Conservation (phyloP, 2,797 vertebrate species). For the Gymnoscopelus microlampas region DNA sequence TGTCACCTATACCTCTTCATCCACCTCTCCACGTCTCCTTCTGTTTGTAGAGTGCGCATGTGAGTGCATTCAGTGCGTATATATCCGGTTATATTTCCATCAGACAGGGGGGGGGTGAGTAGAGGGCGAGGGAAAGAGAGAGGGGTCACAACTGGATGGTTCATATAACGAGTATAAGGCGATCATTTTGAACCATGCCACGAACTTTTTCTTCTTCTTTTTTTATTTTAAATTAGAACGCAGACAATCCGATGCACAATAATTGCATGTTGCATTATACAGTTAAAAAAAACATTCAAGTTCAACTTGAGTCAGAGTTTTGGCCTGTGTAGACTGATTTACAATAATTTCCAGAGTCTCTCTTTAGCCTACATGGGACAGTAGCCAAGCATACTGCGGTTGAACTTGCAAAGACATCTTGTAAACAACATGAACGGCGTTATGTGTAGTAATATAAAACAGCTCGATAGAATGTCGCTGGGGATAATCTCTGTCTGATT, state of each 20-base stretch:
- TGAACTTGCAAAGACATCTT: slow-evolving; percentile 45
- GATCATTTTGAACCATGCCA: too few species aligned
- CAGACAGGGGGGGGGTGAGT: slow-evolving; percentile 18
- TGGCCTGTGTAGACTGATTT: too few species aligned
- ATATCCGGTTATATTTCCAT: slow-evolving; percentile 70
- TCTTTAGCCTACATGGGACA: too few species aligned
- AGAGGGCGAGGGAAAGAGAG: slow-evolving; percentile 16
- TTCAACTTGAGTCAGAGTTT: too few species aligned
- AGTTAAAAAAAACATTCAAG: too few species aligned
- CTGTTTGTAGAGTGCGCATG: slow-evolving; percentile 26
- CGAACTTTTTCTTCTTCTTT: too few species aligned
- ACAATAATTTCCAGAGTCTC: too few species aligned
- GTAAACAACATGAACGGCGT: slow-evolving; percentile 67
- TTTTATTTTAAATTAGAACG: too few species aligned
- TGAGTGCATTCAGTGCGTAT: slow-evolving; percentile 54
- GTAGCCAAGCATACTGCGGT: too few species aligned
- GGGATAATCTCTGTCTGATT: slow-evolving; percentile 74
- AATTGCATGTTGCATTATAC: too few species aligned
- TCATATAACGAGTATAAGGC: neutral
- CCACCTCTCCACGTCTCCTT: slow-evolving; percentile 12
- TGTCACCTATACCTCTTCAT: slow-evolving; percentile 28
- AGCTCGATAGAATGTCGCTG: slow-evolving; percentile 68
- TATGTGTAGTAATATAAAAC: slow-evolving; percentile 66
- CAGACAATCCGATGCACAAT: too few species aligned
- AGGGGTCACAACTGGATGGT: slow-evolving; percentile 43